Base-by-base conservation (phyloP, 2,113 vertebrate species). In the Larimichthys crocea region DNA sequence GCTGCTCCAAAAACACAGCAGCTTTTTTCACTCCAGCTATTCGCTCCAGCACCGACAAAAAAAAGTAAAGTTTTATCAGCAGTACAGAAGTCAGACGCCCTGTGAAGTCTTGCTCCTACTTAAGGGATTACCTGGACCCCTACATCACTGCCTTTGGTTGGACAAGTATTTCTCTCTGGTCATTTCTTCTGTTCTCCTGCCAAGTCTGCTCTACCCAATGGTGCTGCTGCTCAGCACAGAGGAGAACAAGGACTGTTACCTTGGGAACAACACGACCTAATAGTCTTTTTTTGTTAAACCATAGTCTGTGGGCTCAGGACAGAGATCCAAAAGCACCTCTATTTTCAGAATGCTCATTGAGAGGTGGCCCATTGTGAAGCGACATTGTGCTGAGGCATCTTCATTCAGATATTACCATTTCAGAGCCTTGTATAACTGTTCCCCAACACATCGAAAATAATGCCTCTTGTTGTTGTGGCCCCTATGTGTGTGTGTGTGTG, bases 221-320 rank as follows among this genome's bases (percentile, higher is more conserved):
- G 16, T 49, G 44, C 68, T 20, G 52, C 6, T 14, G 1, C 63
- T 71, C 14, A 16, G 20, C 40, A 2, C 50, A 9, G 40, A 19
- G 69, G 29, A 62, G 61, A 77, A 42, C 0, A 62, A 10, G 4
- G 31, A 71, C 49, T 55, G 83, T 86, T 90, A 81, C 84, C 86
- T 76, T 84, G 86, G 82, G 82, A 91, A 86, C 91, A 86, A 71
- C 61, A 67, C 62, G 79, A 69, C 66, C 62, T 74, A 40, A 77
- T 82, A 66, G 75, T 88, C 17, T 46, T 46, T 20, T 26, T 50
- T 48, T 48, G 31, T 61, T 52, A 70, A 82, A 74, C 67, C 64
- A 14, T 60, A 31, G 26, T 65, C 70, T 26, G 24, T 9, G 6
- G 57, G 31, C 62, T 52, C 59, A 29, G 69, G 14, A 56, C 48